Conservation (phyloP, 2,113 vertebrate species). For the Protobothrops mucrosquamatus region DNA sequence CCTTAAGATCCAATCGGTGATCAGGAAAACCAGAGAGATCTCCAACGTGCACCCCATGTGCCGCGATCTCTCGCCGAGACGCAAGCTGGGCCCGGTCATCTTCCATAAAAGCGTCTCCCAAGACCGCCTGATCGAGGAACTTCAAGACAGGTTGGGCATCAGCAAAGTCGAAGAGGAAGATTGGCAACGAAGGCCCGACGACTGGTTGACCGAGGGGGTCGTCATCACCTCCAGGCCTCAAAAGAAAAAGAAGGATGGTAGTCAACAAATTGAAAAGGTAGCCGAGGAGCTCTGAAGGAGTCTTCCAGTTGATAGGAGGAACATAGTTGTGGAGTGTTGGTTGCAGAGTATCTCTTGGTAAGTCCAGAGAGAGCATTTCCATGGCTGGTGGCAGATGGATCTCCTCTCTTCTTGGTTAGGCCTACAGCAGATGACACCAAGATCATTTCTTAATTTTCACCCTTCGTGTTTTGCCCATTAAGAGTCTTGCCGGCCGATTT, state of each 20-base stretch:
- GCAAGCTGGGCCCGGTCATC: constrained; percentile 84
- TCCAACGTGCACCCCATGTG: constrained; percentile 92
- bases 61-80: constrained; percentile 84
- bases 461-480: not conserved
- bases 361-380: not conserved
- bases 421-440: not conserved
- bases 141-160: constrained; percentile 91
- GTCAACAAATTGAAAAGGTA: constrained; percentile 81
- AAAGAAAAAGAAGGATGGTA: constrained; percentile 71
- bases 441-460: not conserved
- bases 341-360: not conserved
- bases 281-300: not conserved
- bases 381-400: not conserved
- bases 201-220: constrained; percentile 89
- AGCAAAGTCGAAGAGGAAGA: constrained; percentile 75
- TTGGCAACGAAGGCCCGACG: constrained; percentile 65
- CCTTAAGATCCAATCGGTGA: constrained; percentile 90
- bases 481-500: not conserved
- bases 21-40: constrained; percentile 92
- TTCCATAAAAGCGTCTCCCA: constrained; percentile 89
- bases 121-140: constrained; percentile 87
- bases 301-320: not conserved
- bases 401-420: not conserved
- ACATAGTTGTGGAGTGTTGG: not conserved
- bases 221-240: constrained; percentile 81